Evolutionary conservation across 64 coral and sea anemone species (phyloP).

Genomic region (Trachythela sp.): DNA sequence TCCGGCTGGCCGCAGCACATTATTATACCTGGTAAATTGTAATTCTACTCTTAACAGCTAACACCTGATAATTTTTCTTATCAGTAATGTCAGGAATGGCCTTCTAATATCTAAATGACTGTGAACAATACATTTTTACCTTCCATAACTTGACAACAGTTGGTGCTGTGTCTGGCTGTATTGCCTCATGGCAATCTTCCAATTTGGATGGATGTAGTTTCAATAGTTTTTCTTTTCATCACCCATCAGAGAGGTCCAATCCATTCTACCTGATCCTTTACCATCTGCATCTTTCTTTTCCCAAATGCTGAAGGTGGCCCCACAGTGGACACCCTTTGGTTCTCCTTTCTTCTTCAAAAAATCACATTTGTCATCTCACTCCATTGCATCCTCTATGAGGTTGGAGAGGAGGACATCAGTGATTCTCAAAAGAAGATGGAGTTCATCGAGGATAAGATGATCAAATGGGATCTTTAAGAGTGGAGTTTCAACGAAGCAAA

Average conservation of each 20-base stretch:
- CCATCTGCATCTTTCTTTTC: constrained; percentile 70
- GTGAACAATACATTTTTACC: constrained; percentile 10
- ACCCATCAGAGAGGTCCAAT: constrained; percentile 63
- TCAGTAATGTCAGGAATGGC: no score
- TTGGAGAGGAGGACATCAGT: constrained; percentile 48
- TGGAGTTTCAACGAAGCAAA: background rate
- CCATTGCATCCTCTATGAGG: constrained; percentile 40
- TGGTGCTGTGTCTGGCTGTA: background rate
- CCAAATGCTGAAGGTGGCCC: constrained; percentile 52
- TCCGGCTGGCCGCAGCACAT: background rate
- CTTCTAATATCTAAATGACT: background rate
- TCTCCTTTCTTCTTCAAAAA: constrained; percentile 24
- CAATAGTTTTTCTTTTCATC: constrained; percentile 52
- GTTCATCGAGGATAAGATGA: constrained; percentile 54
- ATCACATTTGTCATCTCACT: constrained; percentile 45
- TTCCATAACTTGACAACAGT: constrained; percentile 12
- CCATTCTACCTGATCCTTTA: constrained; percentile 42
- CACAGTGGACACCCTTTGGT: constrained; percentile 33
- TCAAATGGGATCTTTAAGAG: no score
- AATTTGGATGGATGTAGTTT: background rate
- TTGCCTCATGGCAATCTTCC: background rate
- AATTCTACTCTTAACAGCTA: no score
- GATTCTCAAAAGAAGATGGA: constrained; percentile 46
- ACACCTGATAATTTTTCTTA: no score
- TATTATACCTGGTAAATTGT: no score